These are phyloP conservation scores for Ladona fulva DNA, from an alignment of 1,140 invertebrate genomes.

Conservation along the genomic window DNA sequence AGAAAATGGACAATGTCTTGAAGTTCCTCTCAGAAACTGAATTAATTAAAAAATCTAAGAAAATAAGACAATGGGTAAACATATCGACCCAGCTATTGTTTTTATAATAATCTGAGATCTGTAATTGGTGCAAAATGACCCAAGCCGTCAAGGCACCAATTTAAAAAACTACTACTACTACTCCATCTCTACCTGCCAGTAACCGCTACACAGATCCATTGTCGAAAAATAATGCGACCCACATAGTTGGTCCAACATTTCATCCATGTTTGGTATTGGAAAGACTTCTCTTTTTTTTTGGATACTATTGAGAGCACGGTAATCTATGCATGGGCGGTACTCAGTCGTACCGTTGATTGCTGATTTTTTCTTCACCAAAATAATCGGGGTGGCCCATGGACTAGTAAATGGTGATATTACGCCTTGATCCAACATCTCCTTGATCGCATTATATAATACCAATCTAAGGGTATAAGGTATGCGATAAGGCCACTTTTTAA, in stretches of 20 bases:
- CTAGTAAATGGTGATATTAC: slow-evolving; percentile 20
- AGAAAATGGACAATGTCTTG: too few species aligned
- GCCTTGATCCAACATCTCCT: slow-evolving; percentile 18
- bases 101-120: too few species aligned
- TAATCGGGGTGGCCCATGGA: not conserved
- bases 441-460: too few species aligned
- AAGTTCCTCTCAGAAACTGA: too few species aligned
- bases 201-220: slow-evolving; percentile 20
- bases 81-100: too few species aligned
- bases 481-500: too few species aligned
- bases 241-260: slow-evolving; percentile 12
- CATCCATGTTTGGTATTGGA: slow-evolving; percentile 17
- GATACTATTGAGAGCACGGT: slow-evolving; percentile 14
- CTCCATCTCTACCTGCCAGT: slow-evolving; percentile 18
- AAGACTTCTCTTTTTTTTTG: not conserved
- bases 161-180: too few species aligned
- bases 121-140: too few species aligned
- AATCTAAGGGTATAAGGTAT: too few species aligned
- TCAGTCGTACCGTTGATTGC: not conserved
- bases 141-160: too few species aligned
- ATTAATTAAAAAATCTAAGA: too few species aligned
- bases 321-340: slow-evolving; percentile 15
- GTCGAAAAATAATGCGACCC: slow-evolving; percentile 13
- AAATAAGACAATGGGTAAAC: too few species aligned
- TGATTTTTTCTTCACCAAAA: not conserved